Percentiles rank a stretch among this genome's conserved stretches.
Conservation (phyloP, 1,140 invertebrate species). For the Drosophila rufa region DNA sequence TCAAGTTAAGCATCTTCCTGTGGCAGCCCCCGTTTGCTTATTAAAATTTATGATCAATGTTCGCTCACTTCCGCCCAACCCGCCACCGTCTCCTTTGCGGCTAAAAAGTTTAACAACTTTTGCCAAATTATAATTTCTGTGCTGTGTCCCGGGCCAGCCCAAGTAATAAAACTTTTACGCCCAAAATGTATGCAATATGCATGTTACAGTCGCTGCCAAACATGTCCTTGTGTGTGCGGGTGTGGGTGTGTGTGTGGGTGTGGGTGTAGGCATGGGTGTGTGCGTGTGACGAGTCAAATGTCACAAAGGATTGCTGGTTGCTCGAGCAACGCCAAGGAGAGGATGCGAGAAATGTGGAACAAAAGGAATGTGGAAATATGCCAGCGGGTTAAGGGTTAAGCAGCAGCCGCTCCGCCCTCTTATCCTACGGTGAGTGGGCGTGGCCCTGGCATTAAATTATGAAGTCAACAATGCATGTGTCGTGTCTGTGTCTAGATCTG, state of each 20-base stretch:
- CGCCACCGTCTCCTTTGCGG: background rate
- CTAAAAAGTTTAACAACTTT: slow-evolving; percentile 72
- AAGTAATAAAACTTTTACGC: slow-evolving; percentile 75
- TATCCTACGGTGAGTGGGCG: slow-evolving; percentile 7
- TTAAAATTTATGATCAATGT: slow-evolving; percentile 74
- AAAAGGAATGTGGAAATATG: too few species aligned
- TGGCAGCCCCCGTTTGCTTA: slow-evolving; percentile 42
- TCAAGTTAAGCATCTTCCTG: slow-evolving; percentile 33
- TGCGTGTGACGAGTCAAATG: slow-evolving; percentile 66
- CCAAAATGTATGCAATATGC: slow-evolving; percentile 68
- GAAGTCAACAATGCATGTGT: slow-evolving; percentile 42
- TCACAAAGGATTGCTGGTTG: slow-evolving; percentile 73
- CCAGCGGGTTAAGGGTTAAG: slow-evolving; percentile 8
- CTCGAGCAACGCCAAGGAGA: slow-evolving; percentile 56
- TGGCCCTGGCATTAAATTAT: slow-evolving; percentile 34
- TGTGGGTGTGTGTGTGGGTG: slow-evolving; percentile 1
- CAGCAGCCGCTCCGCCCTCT: background rate
- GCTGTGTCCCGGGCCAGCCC: slow-evolving; percentile 7
- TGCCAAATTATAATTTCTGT: slow-evolving; percentile 69
- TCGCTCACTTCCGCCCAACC: background rate
- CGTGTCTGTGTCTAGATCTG: slow-evolving; percentile 7
- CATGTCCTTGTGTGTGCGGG: slow-evolving; percentile 21
- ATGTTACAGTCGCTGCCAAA: slow-evolving; percentile 66
- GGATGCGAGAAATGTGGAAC: background rate
- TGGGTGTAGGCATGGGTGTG: slow-evolving; percentile 17